Conservation (phyloP, 2,888 invertebrate species). For the Poecilus cupreus region DNA sequence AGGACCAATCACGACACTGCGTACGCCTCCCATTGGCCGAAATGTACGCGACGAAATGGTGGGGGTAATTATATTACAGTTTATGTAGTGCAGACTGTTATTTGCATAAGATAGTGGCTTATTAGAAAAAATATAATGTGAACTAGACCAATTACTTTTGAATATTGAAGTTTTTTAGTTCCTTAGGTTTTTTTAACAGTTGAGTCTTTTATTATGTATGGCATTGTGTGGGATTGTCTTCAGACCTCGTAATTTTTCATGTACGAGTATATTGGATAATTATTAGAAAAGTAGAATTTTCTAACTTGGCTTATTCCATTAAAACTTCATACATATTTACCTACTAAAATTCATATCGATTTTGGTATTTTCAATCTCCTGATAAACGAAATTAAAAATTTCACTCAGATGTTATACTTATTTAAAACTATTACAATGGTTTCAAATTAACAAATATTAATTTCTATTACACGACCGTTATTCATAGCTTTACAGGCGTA, state of each 20-base stretch:
- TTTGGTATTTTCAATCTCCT: too few species aligned
- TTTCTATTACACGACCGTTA: too few species aligned
- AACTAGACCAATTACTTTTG: constrained; percentile 31
- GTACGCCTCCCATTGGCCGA: constrained; percentile 1
- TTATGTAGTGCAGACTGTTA: constrained; percentile 28
- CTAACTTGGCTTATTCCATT: not conserved
- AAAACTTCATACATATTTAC: too few species aligned
- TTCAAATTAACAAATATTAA: too few species aligned
- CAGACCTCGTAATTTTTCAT: not conserved
- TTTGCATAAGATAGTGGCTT: constrained; percentile 48
- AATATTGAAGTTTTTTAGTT: constrained; percentile 43
- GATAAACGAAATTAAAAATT: too few species aligned
- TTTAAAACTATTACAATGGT: too few species aligned
- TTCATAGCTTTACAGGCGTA: too few species aligned
- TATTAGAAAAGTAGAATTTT: not conserved
- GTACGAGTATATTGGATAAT: constrained; percentile 13
- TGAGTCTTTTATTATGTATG: constrained; percentile 30
- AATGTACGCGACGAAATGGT: constrained; percentile 14
- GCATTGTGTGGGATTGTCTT: constrained; percentile 10
- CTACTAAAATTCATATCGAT: too few species aligned
- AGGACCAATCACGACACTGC: constrained; percentile 32
- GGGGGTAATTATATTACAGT: constrained; percentile 47
- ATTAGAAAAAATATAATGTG: constrained; percentile 51
- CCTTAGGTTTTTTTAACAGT: constrained; percentile 22
- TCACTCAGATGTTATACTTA: too few species aligned